These are phyloP conservation scores for Gymnocephalus cernua DNA, from an alignment of 2,113 vertebrate species.

Conservation along the genomic window DNA sequence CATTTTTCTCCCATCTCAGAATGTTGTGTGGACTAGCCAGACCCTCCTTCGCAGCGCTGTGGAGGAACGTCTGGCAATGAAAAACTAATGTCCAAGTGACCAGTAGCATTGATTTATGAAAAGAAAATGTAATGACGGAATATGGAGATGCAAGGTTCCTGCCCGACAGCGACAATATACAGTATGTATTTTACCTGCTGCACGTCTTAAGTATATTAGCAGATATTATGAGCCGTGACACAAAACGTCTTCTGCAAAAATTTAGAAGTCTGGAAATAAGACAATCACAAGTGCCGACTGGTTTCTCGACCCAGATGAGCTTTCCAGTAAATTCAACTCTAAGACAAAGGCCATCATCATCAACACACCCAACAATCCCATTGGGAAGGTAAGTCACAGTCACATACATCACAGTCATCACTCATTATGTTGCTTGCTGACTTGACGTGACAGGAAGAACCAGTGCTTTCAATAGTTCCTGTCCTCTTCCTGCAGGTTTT, in stretches of 20 bases:
- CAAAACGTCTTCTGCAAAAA: neutral
- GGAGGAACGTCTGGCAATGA: too few species aligned
- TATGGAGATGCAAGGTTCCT: too few species aligned
- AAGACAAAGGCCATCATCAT: conserved; percentile 97
- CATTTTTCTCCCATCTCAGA: too few species aligned
- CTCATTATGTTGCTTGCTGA: neutral
- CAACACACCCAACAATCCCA: conserved; percentile 96
- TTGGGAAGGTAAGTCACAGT: conserved; percentile 89
- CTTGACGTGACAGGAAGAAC: neutral
- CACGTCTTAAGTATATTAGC: neutral
- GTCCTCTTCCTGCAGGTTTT: conserved; percentile 86
- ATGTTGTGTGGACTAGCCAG: too few species aligned
- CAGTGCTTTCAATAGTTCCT: neutral
- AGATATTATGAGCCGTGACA: neutral
- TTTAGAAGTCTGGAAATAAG: conserved; percentile 82
- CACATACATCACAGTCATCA: neutral
- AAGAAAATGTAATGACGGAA: too few species aligned
- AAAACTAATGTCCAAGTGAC: too few species aligned
- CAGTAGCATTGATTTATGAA: too few species aligned
- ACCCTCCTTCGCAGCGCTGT: too few species aligned
- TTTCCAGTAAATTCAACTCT: conserved; percentile 93
- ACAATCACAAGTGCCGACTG: conserved; percentile 89
- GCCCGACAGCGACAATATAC: neutral
- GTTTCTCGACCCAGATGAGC: conserved; percentile 90
- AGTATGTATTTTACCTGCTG: neutral